phyloP scores from a whole-genome alignment of 2,113 vertebrate genomes.

The Triplophysa rosa region DNA sequence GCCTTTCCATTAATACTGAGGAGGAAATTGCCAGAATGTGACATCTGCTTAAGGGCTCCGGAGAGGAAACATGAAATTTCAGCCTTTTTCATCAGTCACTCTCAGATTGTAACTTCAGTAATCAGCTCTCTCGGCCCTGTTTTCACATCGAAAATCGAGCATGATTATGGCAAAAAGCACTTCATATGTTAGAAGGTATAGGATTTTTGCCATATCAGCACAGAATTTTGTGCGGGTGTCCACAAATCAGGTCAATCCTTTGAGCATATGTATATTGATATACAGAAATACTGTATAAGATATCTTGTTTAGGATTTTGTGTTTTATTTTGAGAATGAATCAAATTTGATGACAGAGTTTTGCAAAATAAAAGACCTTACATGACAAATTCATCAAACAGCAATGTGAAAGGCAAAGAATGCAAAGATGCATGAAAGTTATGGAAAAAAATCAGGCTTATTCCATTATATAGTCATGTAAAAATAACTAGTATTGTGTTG shows the following conservation, averaged over 20 bases:
- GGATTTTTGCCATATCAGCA: background rate
- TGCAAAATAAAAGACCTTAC: too few species aligned
- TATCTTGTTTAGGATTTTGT: background rate
- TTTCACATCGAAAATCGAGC: slow-evolving; percentile 15
- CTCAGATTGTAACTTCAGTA: slow-evolving; percentile 36
- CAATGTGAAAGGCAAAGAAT: too few species aligned
- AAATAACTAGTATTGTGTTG: too few species aligned
- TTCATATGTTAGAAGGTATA: background rate
- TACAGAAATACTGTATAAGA: too few species aligned
- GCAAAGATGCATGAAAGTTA: too few species aligned
- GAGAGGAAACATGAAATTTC: slow-evolving; percentile 49
- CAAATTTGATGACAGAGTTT: too few species aligned
- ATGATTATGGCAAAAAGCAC: slow-evolving; percentile 7
- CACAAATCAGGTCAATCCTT: slow-evolving; percentile 1
- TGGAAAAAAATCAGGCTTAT: too few species aligned
- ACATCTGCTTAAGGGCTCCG: slow-evolving; percentile 52
- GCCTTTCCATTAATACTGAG: slow-evolving; percentile 45
- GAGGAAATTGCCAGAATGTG: slow-evolving; percentile 47
- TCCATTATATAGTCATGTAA: too few species aligned
- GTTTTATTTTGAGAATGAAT: too few species aligned
- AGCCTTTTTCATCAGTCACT: slow-evolving; percentile 35
- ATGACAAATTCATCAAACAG: too few species aligned
- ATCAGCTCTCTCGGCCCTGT: slow-evolving; percentile 35
- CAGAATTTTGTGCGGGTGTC: slow-evolving; percentile 8
- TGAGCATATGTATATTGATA: background rate